phyloP scores from a whole-genome alignment of 2,113 vertebrate species.

The Polypterus bichir region DNA sequence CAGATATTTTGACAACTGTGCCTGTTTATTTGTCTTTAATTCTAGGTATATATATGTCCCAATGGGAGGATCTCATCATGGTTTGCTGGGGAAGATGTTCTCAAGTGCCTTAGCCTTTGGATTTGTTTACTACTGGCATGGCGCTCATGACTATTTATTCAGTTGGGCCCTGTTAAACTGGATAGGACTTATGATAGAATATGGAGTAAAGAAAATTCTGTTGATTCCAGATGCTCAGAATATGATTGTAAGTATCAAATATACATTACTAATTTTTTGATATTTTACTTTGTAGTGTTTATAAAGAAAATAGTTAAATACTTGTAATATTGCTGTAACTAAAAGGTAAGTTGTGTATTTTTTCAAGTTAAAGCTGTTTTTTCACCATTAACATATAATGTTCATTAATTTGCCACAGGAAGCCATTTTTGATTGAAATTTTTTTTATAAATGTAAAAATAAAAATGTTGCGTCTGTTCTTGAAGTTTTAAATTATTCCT shows the following conservation, averaged over 20 bases:
- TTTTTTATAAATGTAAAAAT: too few species aligned
- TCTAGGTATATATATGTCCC: constrained; percentile 89
- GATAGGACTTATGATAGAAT: constrained; percentile 72
- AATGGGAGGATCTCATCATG: constrained; percentile 70
- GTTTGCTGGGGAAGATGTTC: constrained; percentile 50
- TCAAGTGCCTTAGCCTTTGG: constrained; percentile 76
- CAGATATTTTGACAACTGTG: too few species aligned
- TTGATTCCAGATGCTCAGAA: constrained; percentile 39
- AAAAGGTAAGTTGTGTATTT: too few species aligned
- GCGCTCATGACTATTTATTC: constrained; percentile 76
- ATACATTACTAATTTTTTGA: neutral
- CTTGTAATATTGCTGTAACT: too few species aligned
- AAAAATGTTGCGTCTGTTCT: too few species aligned
- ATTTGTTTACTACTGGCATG: constrained; percentile 90
- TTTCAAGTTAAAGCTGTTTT: too few species aligned
- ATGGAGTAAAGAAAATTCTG: constrained; percentile 48
- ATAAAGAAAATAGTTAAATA: too few species aligned
- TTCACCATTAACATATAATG: too few species aligned
- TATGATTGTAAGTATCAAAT: constrained; percentile 55
- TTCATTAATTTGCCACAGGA: too few species aligned
- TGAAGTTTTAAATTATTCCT: too few species aligned
- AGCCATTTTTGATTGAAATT: too few species aligned
- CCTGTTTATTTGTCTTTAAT: constrained; percentile 20
- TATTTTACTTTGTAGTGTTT: too few species aligned
- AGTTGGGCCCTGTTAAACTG: constrained; percentile 87